Percentiles rank a stretch among this genome's conserved stretches.
Evolutionary conservation across 2,797 vertebrate genomes (phyloP).

Genomic region (Rhynchonycteris naso): DNA sequence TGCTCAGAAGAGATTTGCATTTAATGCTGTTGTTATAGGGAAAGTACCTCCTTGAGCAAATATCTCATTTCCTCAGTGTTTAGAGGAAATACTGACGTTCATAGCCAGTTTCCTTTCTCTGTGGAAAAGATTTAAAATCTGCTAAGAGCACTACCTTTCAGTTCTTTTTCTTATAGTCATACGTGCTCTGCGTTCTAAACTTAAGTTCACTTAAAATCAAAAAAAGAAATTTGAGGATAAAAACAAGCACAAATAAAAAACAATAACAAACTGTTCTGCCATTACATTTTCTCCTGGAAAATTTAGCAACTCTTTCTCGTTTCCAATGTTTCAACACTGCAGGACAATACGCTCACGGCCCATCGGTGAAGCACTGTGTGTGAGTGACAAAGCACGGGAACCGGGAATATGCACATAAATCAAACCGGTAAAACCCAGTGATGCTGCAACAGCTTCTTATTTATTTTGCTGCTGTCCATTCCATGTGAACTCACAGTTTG

Average conservation of each 20-base stretch:
- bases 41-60: constrained; percentile 2
- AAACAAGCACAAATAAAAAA: constrained; percentile 21
- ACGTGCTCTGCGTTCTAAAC: background rate
- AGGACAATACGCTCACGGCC: background rate
- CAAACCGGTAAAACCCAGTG: background rate
- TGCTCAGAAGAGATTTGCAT: background rate
- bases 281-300: constrained; percentile 1
- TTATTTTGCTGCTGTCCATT: background rate
- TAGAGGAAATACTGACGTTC: background rate
- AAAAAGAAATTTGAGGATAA: background rate
- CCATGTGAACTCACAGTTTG: background rate
- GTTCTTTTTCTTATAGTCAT: background rate
- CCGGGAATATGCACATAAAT: background rate
- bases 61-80: background rate
- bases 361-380: background rate
- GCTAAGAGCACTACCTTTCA: background rate
- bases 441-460: background rate
- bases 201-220: constrained; percentile 34
- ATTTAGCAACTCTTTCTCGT: background rate
- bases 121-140: constrained; percentile 20
- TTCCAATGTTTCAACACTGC: background rate
- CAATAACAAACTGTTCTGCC: background rate
- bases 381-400: background rate
- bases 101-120: background rate
- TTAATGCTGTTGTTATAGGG: background rate